Evolutionary conservation across 2,888 invertebrate genomes (phyloP).

Genomic region (Pomacea canaliculata): DNA sequence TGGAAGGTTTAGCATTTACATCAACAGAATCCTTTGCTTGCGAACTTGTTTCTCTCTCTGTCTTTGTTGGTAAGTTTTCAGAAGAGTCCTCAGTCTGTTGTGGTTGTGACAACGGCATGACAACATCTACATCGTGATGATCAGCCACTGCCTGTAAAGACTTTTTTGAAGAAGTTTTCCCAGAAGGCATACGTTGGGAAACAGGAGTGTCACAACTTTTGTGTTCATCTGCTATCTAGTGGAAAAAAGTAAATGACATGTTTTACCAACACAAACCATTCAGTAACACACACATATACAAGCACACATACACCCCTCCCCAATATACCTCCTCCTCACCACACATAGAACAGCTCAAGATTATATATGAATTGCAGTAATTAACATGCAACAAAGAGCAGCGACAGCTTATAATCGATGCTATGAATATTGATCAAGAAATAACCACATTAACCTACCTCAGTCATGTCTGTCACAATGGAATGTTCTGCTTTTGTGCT

Average conservation of each 20-base stretch:
- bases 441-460: slow-evolving; percentile 18
- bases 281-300: too few relatives aligned
- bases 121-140: not conserved
- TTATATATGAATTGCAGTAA: too few relatives aligned
- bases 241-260: slow-evolving; percentile 1
- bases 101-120: not conserved
- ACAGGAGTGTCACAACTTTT: slow-evolving; percentile 10
- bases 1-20: slow-evolving; percentile 3
- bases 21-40: not conserved
- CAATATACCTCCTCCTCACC: too few relatives aligned
- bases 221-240: slow-evolving; percentile 16
- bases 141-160: not conserved
- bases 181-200: not conserved
- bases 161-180: not conserved
- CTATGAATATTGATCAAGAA: too few relatives aligned
- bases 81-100: not conserved
- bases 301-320: too few relatives aligned
- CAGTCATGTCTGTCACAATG: slow-evolving; percentile 35
- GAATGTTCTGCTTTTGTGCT: slow-evolving; percentile 27
- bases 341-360: too few relatives aligned
- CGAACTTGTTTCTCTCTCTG: not conserved
- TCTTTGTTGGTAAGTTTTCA: not conserved
- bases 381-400: too few relatives aligned
- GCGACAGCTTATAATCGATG: too few relatives aligned
- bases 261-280: too few relatives aligned